phyloP scores from a whole-genome alignment of 2,113 vertebrate species.

The Ondatra zibethicus region DNA sequence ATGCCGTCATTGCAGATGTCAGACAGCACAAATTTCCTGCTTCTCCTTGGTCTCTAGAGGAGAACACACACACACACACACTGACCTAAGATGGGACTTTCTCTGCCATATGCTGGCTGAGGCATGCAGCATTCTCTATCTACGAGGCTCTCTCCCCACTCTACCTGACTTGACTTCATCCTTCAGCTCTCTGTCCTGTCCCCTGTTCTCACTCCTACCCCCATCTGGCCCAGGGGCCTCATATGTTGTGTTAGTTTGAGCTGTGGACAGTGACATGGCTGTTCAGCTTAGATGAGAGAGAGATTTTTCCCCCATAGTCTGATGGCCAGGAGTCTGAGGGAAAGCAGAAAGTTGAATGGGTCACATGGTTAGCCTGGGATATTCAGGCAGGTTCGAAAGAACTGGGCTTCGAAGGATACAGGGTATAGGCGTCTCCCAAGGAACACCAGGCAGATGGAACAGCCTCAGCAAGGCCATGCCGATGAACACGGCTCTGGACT shows the following conservation, averaged over 20 bases:
- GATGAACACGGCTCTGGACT: not conserved
- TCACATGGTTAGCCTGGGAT: rapidly evolving
- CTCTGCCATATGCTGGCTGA: rapidly evolving
- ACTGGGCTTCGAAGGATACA: not conserved
- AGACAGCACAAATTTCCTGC: rapidly evolving
- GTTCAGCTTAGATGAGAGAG: not conserved
- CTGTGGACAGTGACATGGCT: not conserved
- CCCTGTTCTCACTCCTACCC: not conserved
- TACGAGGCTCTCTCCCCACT: not conserved
- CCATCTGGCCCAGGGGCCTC: not conserved
- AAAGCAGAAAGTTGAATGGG: not conserved
- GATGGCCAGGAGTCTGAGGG: not conserved
- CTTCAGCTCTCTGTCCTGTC: not conserved
- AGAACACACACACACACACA: not conserved
- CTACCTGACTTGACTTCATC: rapidly evolving
- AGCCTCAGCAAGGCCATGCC: not conserved
- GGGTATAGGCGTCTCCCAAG: not conserved
- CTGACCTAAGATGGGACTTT: rapidly evolving
- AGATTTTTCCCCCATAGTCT: not conserved
- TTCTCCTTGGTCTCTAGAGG: rapidly evolving
- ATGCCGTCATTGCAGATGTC: not conserved
- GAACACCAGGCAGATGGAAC: not conserved
- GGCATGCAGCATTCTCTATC: rapidly evolving
- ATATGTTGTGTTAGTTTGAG: not conserved
- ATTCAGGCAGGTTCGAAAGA: rapidly evolving